These are phyloP conservation scores for Sebastes diploproa DNA, from an alignment of 2,797 vertebrate genomes.

Conservation along the genomic window DNA sequence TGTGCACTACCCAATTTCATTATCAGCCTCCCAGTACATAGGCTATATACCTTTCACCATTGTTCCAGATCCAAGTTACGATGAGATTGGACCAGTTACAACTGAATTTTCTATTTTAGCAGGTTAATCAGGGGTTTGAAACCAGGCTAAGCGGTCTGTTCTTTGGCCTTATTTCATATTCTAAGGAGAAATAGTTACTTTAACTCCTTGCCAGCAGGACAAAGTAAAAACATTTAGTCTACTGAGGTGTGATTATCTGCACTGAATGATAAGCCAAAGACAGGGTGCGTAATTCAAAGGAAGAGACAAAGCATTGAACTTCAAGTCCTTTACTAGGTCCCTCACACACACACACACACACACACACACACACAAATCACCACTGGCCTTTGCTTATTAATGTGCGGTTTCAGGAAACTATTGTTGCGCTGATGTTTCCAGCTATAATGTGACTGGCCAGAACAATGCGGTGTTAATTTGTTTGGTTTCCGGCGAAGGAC, in stretches of 20 bases:
- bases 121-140: neutral
- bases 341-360: neutral
- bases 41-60: neutral
- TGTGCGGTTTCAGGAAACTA: conserved; percentile 89
- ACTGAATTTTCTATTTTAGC: neutral
- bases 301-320: neutral
- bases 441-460: conserved; percentile 83
- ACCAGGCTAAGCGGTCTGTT: neutral
- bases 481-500: conserved; percentile 70
- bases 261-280: neutral
- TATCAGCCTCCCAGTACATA: neutral
- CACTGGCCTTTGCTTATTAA: conserved; percentile 75
- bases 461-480: conserved; percentile 76
- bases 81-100: neutral
- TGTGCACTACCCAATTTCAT: neutral
- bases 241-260: neutral
- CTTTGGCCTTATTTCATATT: neutral
- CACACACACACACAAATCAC: neutral
- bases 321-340: neutral
- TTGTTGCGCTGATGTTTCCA: conserved; percentile 90
- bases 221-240: neutral
- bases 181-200: neutral
- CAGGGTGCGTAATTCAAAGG: neutral
- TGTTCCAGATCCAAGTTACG: neutral
- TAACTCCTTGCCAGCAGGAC: neutral